Evolutionary conservation across 2,888 invertebrate species (phyloP), one percentile per base, ranked within the genome.

Genomic region (Lottia gigantea): DNA sequence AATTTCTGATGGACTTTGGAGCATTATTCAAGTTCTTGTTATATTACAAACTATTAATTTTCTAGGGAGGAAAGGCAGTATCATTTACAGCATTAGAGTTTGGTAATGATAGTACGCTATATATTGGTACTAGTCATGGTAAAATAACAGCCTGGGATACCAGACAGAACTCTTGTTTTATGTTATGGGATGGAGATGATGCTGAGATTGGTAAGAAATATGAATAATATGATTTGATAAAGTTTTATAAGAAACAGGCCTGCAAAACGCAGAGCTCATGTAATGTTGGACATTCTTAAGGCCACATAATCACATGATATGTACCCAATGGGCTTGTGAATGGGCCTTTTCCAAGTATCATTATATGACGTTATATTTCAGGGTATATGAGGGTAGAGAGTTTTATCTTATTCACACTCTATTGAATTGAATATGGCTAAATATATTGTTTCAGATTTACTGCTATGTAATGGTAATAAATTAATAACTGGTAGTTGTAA

Each of bases 111-210:
- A 86, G 85, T 72, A 83, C 81, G 40, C 76, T 87, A 66, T 88
- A 84, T 72, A 82, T 85, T 14, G 84, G 80, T 8, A 84, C 83
- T 19, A 84, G 77, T 68, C 79, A 76, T 66, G 88, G 88, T n/a
- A 79, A 82, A 61, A 82, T 88, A 46, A 82, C 86, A 11, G 87
- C 85, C 31, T 88, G 88, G 88, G 87, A 88, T 73, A 87, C 86
- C 2, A 76, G 85, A 67, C 82, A 84, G 64, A 87, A 86, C 74
- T 80, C 82, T 12, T 88, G 88, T 76, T 85, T 88, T 75, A 81
- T 88, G 79, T 86, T 87, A 77, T 88, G 88, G 88, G 86, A 87
- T 71, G 88, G 87, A 19, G 88, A 88, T 76, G 78, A 70, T 12
- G 74, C 79, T 16, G 87, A 88, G 74, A 87, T 88, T 72, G 85